phyloP scores from a whole-genome alignment of 2,888 invertebrate genomes.

The Antitype chi region DNA sequence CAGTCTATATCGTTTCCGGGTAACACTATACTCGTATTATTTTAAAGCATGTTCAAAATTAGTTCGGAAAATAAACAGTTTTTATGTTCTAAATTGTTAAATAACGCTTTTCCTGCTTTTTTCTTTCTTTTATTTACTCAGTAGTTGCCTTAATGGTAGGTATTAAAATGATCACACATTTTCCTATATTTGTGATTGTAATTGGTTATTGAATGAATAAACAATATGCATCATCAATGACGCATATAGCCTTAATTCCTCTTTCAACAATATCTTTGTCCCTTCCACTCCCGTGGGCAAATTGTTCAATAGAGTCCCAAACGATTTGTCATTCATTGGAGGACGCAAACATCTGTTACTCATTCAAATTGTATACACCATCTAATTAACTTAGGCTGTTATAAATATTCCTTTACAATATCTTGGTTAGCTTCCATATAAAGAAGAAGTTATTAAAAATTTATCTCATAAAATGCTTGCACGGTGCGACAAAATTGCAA shows the following conservation, averaged over 20 bases:
- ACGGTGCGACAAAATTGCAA: constrained; percentile 30
- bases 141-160: constrained; percentile 19
- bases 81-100: not conserved
- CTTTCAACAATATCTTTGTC: constrained; percentile 11
- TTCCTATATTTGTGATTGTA: constrained; percentile 23
- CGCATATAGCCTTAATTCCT: constrained; percentile 15
- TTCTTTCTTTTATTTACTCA: not conserved
- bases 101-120: not conserved
- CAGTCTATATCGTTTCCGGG: constrained; percentile 5
- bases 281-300: constrained; percentile 10
- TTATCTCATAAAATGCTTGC: constrained; percentile 2
- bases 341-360: not conserved
- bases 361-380: not conserved
- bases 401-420: constrained; percentile 5
- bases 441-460: not conserved
- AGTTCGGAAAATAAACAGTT: not conserved
- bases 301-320: constrained; percentile 18
- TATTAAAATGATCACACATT: constrained; percentile 11
- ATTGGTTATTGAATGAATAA: constrained; percentile 22
- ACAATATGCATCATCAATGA: constrained; percentile 46
- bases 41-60: not conserved
- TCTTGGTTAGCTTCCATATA: not conserved
- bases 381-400: not conserved
- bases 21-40: constrained; percentile 20
- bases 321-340: constrained; percentile 21